These are phyloP conservation scores for Caenorhabditis inopinata DNA, from an alignment of 1,140 invertebrate genomes.

Conservation along the genomic window DNA sequence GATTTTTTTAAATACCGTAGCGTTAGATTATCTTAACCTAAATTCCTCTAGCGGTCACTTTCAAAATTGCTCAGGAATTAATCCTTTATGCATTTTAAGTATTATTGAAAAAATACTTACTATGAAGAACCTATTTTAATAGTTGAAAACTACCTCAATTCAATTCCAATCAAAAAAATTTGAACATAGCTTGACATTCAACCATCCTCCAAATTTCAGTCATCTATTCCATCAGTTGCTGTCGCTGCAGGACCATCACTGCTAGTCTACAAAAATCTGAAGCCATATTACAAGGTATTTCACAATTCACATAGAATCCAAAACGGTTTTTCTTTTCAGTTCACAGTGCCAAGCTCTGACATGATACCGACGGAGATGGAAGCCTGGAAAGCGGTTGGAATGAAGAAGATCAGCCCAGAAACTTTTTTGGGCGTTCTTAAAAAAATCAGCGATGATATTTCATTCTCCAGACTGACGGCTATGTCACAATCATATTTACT, in stretches of 20 bases:
- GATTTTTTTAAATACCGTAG: no score
- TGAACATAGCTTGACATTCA: no score
- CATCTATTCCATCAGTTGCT: conserved; percentile 30
- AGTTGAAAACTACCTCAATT: no score
- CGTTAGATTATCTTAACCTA: no score
- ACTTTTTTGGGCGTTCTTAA: neutral
- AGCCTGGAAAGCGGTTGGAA: neutral
- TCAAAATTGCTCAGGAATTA: no score
- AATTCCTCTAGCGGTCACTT: no score
- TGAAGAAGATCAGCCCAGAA: neutral
- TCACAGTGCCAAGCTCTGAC: neutral
- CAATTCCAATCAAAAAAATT: no score
- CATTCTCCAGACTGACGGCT: conserved; percentile 3
- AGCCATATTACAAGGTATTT: conserved; percentile 36
- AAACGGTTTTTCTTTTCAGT: conserved; percentile 11
- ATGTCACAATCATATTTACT: neutral
- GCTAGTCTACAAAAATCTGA: conserved; percentile 38
- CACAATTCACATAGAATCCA: no score
- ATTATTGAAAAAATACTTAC: no score
- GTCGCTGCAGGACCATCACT: conserved; percentile 30
- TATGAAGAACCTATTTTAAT: no score
- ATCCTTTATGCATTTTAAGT: no score
- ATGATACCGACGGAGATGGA: neutral
- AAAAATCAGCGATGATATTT: neutral
- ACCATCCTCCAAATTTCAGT: neutral